Conservation (phyloP, 2,888 invertebrate species). For the Rhagonycha lutea region DNA sequence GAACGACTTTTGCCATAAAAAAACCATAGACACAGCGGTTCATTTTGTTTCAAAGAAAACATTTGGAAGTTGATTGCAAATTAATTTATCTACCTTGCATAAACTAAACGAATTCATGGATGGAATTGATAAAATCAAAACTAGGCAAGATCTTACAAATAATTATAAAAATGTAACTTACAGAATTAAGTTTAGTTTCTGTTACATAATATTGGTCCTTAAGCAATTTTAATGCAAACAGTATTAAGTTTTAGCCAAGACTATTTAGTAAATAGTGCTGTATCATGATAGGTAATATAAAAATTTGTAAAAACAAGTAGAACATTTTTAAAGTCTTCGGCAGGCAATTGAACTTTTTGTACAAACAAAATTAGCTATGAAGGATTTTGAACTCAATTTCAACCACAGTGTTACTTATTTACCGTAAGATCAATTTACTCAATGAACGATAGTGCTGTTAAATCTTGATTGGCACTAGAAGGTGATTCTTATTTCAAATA, state of each 20-base stretch:
- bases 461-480: slow-evolving; percentile 49
- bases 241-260: not conserved
- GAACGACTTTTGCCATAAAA: too few relatives aligned
- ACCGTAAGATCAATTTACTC: slow-evolving; percentile 10
- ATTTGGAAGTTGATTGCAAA: too few relatives aligned
- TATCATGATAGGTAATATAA: slow-evolving; percentile 25
- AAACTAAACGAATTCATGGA: not conserved
- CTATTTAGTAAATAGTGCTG: slow-evolving; percentile 13
- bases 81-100: not conserved
- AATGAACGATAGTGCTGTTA: slow-evolving; percentile 6
- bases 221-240: not conserved
- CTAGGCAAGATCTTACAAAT: not conserved
- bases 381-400: slow-evolving; percentile 15
- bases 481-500: not conserved
- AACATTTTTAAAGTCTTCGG: slow-evolving; percentile 6
- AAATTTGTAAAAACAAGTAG: slow-evolving; percentile 19
- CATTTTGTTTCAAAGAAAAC: too few relatives aligned
- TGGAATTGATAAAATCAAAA: not conserved
- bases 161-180: not conserved
- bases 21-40: too few relatives aligned
- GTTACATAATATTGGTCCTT: not conserved
- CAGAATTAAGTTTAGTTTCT: not conserved
- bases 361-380: not conserved
- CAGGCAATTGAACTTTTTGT: not conserved
- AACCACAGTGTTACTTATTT: slow-evolving; percentile 1